Evolutionary conservation across 1,140 invertebrate species (phyloP).

Genomic region (Epicauta chinensis): DNA sequence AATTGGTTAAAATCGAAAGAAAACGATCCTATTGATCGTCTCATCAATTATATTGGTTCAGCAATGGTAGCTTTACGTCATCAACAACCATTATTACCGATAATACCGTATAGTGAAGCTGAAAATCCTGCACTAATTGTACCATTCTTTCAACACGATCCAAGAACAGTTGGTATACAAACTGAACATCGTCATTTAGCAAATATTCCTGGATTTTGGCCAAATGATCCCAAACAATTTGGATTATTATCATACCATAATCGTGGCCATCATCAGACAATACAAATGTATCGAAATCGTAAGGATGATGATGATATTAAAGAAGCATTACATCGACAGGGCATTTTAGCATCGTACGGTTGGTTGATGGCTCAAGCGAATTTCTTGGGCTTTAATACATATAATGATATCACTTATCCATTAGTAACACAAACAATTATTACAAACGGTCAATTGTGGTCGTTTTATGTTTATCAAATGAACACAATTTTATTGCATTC

Average conservation of each 20-base stretch:
- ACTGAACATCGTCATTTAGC: constrained; percentile 53
- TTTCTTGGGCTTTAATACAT: constrained; percentile 79
- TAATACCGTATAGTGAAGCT: constrained; percentile 52
- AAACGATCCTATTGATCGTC: constrained; percentile 53
- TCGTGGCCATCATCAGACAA: constrained; percentile 47
- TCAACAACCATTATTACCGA: constrained; percentile 54
- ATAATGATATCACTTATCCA: constrained; percentile 83
- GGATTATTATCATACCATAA: constrained; percentile 68
- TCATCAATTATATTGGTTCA: constrained; percentile 58
- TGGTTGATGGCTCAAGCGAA: constrained; percentile 76
- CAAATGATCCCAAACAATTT: constrained; percentile 67
- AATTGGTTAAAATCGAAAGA: constrained; percentile 41
- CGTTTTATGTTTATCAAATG: constrained; percentile 81
- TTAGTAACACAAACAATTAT: constrained; percentile 76
- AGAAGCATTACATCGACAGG: constrained; percentile 63
- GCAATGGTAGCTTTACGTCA: constrained; percentile 55
- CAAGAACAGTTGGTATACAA: constrained; percentile 50
- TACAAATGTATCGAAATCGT: constrained; percentile 44
- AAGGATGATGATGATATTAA: constrained; percentile 48
- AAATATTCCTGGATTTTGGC: constrained; percentile 76
- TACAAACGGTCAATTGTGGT: constrained; percentile 77
- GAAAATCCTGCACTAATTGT: constrained; percentile 50
- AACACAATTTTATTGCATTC: constrained; percentile 70
- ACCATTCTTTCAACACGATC: constrained; percentile 52
- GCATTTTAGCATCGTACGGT: constrained; percentile 67